Percentiles rank a stretch among this genome's conserved stretches.
These are phyloP conservation scores for crab-eating macaque (Macaca fascicularis) DNA, from an alignment of 2,113 vertebrate species.

Conservation along the genomic window T2T-MFA8v1.1 NC_088386.1:11589001-11589500, in stretches of 20 bases:
- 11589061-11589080: slow-evolving; percentile 74
- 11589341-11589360: neutral
- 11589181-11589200: neutral
- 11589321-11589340: neutral
- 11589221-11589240: neutral
- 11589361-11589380: neutral
- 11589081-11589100: slow-evolving; percentile 61
- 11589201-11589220: neutral
- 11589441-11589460: neutral
- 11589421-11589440: neutral
- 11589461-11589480: neutral
- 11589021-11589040: slow-evolving; percentile 58
- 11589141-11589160: neutral
- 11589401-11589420: neutral
- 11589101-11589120: neutral
- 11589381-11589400: neutral
- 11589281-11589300: neutral
- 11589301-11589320: neutral
- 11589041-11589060: slow-evolving; percentile 54
- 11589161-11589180: neutral
- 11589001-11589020: slow-evolving; percentile 59
- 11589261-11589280: neutral
- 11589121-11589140: neutral
- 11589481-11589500: neutral
- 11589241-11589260: neutral